These are phyloP conservation scores for Columbina picui DNA, from an alignment of 2,113 vertebrate species.

Conservation along the genomic window DNA sequence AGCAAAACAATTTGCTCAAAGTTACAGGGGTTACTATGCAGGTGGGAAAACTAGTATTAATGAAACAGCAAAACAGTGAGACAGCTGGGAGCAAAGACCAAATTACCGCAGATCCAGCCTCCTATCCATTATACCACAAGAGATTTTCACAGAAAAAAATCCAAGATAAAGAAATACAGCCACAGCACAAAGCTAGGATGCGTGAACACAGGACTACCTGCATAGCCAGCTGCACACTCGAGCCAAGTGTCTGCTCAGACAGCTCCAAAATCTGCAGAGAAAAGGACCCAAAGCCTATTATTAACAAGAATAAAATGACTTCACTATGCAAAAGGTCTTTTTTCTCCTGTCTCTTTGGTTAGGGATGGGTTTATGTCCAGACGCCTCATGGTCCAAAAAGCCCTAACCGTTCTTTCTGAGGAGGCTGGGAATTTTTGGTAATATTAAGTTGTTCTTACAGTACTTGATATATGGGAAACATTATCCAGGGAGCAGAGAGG, in stretches of 20 bases:
- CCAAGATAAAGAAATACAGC: background rate
- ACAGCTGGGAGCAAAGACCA: background rate
- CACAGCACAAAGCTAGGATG: fast-evolving
- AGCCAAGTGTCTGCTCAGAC: background rate
- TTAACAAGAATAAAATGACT: background rate
- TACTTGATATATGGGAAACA: background rate
- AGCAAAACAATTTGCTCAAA: background rate
- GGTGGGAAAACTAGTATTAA: background rate
- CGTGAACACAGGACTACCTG: background rate
- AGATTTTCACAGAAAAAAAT: background rate
- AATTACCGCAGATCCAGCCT: background rate
- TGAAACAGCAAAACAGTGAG: background rate
- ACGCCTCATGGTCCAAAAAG: background rate
- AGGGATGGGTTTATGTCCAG: background rate
- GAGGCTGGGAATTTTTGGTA: background rate
- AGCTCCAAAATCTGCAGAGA: background rate
- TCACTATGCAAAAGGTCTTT: background rate
- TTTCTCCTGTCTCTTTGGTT: background rate
- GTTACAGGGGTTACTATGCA: background rate
- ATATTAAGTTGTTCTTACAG: background rate
- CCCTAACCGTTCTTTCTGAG: background rate
- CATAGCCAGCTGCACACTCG: background rate
- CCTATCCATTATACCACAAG: fast-evolving
- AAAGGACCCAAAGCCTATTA: background rate
- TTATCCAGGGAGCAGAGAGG: background rate